Base-by-base conservation (phyloP, 1,140 invertebrate species). In the Nymphalis io region DNA sequence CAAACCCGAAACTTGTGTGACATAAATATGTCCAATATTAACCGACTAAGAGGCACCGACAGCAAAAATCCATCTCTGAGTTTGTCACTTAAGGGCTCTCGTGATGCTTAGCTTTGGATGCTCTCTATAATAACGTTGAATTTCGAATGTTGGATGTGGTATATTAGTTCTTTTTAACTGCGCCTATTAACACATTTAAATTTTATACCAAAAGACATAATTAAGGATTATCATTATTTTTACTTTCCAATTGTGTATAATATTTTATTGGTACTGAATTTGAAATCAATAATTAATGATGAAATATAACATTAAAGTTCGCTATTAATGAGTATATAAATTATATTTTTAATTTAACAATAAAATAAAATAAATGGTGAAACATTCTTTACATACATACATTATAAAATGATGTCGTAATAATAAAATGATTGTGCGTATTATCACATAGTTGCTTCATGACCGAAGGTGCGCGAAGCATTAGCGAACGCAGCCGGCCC, bases 51-150 rank as follows among this genome's bases (percentile, higher is more conserved):
- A 79, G 75, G 75, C 68, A 79, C 66, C 79, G 73, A 90, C 88
- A 90, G 80, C 88, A 90, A 90, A 90, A 90, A 90, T 90, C 88
- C 88, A 90, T 90, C 85, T 87, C 80, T 55, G 85, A 89, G 80
- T 87, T 72, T 85, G 80, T 81, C 87, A 83, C 87, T 87, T 89
- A 83, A 89, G 84, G 87, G 88, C 84, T 79, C 79, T 88, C 75
- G 20, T 61, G 83, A 77, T 75, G 61, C 76, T 63, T 51, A 70
- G 69, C 76, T 81, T 74, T 80, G 72, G 73, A 79, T 55, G 20
- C 80, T 74, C 61, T 77, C 71, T 72, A 57, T 69, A 40, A 46
- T 59, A 73, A 51, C 57, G 60, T 64, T 38, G 59, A 73, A 48
- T 5, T 76, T 21, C 18, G 77, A 64, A n/a, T 2, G 58, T 57